phyloP scores from a whole-genome alignment of 2,797 vertebrate species.

The Phoeniculus purpureus region DNA sequence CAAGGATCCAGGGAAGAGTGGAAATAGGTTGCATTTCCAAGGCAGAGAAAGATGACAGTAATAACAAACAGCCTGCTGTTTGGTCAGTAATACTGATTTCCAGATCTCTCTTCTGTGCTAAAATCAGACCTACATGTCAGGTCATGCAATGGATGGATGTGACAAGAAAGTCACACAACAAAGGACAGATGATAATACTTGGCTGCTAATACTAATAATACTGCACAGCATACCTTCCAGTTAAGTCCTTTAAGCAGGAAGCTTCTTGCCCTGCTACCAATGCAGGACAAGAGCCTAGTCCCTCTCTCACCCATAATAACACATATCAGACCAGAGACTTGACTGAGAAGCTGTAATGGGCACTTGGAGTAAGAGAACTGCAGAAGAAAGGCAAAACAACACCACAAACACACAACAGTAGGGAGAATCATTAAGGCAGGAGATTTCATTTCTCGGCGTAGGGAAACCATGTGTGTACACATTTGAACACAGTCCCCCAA shows the following conservation, averaged over 20 bases:
- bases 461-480: neutral
- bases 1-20: neutral
- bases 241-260: neutral
- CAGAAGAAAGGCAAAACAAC: neutral
- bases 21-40: neutral
- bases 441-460: neutral
- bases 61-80: neutral
- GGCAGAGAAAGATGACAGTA: neutral
- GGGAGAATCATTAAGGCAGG: neutral
- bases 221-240: neutral
- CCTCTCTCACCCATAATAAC: accelerated
- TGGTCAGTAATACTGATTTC: neutral
- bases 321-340: neutral
- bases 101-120: neutral
- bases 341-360: neutral
- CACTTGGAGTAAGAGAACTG: neutral
- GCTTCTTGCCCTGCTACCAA: neutral
- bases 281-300: neutral
- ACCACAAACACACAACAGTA: neutral
- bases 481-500: neutral
- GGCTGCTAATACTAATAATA: neutral
- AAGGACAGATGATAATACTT: neutral
- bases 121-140: neutral
- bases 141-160: neutral
- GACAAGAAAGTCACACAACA: neutral